Evolutionary conservation across 92 coral and sea anemone species (phyloP), one percentile per base, ranked within the genome.

Genomic region (Micromussa lordhowensis): DNA sequence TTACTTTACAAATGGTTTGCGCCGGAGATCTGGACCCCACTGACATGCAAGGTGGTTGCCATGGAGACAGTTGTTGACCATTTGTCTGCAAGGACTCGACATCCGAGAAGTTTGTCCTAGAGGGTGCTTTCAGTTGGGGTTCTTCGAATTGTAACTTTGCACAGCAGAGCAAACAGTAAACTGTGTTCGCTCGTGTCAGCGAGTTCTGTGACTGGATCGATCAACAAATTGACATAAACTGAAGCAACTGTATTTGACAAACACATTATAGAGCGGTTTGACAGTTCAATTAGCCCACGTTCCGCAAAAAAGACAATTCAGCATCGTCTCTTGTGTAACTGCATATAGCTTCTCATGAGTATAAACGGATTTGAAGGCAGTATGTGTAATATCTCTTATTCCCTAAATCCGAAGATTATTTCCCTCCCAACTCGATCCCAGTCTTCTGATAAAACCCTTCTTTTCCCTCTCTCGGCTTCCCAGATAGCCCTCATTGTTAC

Each of bases 11-110:
- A 61, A 72, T 87, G 94, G 59, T 91, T 68, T 88, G 94, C 63
- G 94, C 91, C 29, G 94, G 94, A 72, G 82, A 82, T 55, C 87
- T 89, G 36, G 79, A 77, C 10, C 82, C 92, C 29, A 82, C 79
- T 34, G 72, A 82, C 5, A 75, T 82, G 80, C 81, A 66, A 22
- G 90, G 94, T 83, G 94, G 94, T 38, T 91, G 91, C 71, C 87
- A 87, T 74, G 94, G 94, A 14, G 94, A 91, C 73, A 87, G 89
- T 79, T 91, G 94, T 38, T 91, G 94, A 18, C 94, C 94, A 53
- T 91, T 91, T 18, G 94, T 91, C 58, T 91, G 94, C 61, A 85
- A 82, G 72, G 94, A 91, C 80, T 34, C 72, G 40, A n/a, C 70
- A 26, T 66, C 85, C 49, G 90, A 85, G 48, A 66, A 75, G 75